These are phyloP conservation scores for Aplochiton taeniatus DNA, from an alignment of 2,797 vertebrate species.

Conservation along the genomic window DNA sequence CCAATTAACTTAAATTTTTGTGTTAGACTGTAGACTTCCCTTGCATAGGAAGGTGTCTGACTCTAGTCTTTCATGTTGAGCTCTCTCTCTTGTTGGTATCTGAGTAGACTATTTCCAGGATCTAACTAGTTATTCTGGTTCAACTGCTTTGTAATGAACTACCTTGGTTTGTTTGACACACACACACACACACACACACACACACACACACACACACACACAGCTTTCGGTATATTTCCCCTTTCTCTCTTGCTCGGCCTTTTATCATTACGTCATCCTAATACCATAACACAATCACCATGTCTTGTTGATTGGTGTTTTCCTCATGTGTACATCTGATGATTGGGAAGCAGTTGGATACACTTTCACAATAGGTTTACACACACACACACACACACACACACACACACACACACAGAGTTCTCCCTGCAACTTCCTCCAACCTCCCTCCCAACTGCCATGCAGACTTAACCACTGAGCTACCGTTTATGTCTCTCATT, in stretches of 20 bases:
- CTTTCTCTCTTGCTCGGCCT: conserved; percentile 19
- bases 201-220: not conserved
- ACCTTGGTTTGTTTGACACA: conserved; percentile 21
- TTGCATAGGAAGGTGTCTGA: not conserved
- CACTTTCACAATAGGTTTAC: too few relatives aligned
- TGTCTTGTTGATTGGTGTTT: too few relatives aligned
- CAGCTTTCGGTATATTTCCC: not conserved
- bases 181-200: not conserved
- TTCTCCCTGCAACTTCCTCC: not conserved
- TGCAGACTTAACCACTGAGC: too few relatives aligned
- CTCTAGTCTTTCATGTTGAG: conserved; percentile 41
- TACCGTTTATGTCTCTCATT: too few relatives aligned
- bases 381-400: not conserved
- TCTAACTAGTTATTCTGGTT: conserved; percentile 74
- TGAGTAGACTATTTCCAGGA: conserved; percentile 56
- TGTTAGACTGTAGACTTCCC: not conserved
- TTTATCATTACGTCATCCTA: too few relatives aligned
- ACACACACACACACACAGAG: not conserved
- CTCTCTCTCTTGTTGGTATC: conserved; percentile 49
- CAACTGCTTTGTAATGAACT: conserved; percentile 42
- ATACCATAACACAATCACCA: too few relatives aligned
- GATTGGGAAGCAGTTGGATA: too few relatives aligned
- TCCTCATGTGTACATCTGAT: too few relatives aligned
- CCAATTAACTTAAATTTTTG: too few relatives aligned
- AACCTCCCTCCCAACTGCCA: too few relatives aligned